Conservation (phyloP, 1,140 invertebrate genomes). For the Notospermus geniculatus region DNA sequence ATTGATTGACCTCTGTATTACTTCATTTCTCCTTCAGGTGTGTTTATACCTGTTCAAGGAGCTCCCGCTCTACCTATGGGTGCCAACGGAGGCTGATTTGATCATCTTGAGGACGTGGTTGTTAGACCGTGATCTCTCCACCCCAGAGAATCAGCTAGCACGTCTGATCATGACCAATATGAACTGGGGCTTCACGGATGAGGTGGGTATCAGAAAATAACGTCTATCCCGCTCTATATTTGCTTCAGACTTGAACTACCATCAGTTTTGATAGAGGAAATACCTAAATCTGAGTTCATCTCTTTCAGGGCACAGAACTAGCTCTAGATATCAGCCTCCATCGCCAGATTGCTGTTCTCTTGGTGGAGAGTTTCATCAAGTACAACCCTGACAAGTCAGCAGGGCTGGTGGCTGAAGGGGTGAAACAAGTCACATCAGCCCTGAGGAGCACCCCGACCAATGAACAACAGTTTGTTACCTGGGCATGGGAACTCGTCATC, state of each 20-base stretch:
- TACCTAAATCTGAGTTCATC: too few relatives aligned
- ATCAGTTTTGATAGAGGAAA: too few relatives aligned
- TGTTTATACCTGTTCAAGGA: constrained; percentile 74
- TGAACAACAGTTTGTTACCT: constrained; percentile 64
- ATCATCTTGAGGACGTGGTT: constrained; percentile 69
- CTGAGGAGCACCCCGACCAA: constrained; percentile 43
- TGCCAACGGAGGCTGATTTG: constrained; percentile 67
- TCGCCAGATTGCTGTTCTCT: constrained; percentile 65
- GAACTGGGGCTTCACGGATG: constrained; percentile 68
- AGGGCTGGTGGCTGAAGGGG: constrained; percentile 62
- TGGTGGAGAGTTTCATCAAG: constrained; percentile 66
- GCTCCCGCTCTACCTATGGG: constrained; percentile 70
- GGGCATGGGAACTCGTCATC: constrained; percentile 73
- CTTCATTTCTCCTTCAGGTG: constrained; percentile 45
- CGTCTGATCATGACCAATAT: constrained; percentile 69
- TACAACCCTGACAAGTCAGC: constrained; percentile 60
- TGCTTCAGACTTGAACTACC: too few relatives aligned
- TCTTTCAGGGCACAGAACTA: constrained; percentile 23
- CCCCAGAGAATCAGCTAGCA: constrained; percentile 68
- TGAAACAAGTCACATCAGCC: constrained; percentile 60
- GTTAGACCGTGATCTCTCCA: constrained; percentile 56
- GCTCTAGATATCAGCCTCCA: constrained; percentile 44
- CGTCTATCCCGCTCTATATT: too few relatives aligned
- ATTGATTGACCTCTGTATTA: too few relatives aligned
- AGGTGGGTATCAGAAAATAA: too few relatives aligned